Evolutionary conservation across 1,140 invertebrate species (phyloP).

Genomic region (Panulirus ornatus): DNA sequence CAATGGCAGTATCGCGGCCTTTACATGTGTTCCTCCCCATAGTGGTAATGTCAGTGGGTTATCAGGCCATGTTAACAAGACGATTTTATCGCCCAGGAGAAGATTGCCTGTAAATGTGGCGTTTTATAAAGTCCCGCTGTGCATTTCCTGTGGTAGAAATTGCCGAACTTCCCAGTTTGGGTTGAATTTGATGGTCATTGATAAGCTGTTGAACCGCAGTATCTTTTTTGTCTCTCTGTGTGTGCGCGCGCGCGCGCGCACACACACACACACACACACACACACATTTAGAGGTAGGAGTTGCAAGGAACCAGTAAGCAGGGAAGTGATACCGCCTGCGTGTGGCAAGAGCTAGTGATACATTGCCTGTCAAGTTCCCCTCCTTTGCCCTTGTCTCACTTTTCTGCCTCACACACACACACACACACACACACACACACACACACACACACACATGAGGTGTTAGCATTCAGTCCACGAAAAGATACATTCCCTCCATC

Average conservation of each 20-base stretch:
- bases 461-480: too few species aligned
- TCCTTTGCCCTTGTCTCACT: too few species aligned
- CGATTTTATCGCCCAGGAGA: neutral
- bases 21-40: conserved; percentile 34
- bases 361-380: too few species aligned
- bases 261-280: conserved; percentile 36
- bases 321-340: too few species aligned
- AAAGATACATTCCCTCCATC: too few species aligned
- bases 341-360: too few species aligned
- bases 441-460: too few species aligned
- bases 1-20: neutral
- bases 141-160: neutral
- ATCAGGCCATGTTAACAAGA: conserved; percentile 6
- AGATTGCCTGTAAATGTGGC: neutral
- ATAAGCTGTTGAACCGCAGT: neutral
- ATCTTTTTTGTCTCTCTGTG: neutral
- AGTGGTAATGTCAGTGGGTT: conserved; percentile 27
- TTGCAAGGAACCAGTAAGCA: too few species aligned
- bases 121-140: neutral
- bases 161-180: neutral
- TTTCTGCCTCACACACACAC: too few species aligned
- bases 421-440: too few species aligned
- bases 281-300: neutral
- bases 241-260: neutral
- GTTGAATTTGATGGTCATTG: neutral